Percentiles rank a stretch among this genome's conserved stretches.
phyloP scores from a whole-genome alignment of 1,140 invertebrate species.

The Carposina sasakii region DNA sequence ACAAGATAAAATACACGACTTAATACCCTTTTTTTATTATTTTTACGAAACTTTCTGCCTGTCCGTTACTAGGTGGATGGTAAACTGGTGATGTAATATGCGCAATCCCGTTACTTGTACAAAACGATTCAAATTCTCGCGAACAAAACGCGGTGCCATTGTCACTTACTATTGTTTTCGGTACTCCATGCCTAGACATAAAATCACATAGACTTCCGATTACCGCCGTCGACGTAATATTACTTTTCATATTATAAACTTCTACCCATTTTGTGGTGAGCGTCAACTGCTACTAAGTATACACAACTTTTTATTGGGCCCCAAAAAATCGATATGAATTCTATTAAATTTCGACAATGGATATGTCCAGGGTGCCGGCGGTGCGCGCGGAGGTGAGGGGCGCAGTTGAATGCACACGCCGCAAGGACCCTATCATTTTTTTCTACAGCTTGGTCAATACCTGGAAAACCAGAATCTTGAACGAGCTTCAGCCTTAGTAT shows the following conservation, averaged over 20 bases:
- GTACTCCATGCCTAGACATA: slow-evolving; percentile 4
- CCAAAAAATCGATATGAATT: slow-evolving; percentile 12
- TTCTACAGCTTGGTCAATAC: slow-evolving; percentile 7
- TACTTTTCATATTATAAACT: neutral
- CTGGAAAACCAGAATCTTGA: slow-evolving; percentile 10
- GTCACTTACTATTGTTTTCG: slow-evolving; percentile 3
- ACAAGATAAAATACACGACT: neutral
- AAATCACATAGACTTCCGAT: slow-evolving; percentile 1
- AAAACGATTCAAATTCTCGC: slow-evolving; percentile 1
- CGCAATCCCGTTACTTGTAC: slow-evolving; percentile 1
- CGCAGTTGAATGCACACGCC: slow-evolving; percentile 33
- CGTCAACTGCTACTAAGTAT: slow-evolving; percentile 54
- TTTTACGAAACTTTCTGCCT: neutral
- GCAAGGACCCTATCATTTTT: neutral
- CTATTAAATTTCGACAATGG: neutral
- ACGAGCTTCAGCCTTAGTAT: slow-evolving; percentile 9
- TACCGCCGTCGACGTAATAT: neutral
- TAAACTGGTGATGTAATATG: neutral
- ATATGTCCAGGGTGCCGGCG: slow-evolving; percentile 16
- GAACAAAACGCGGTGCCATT: slow-evolving; percentile 7
- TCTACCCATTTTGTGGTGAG: slow-evolving; percentile 56
- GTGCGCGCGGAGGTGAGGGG: slow-evolving; percentile 43
- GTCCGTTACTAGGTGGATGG: neutral
- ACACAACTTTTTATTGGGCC: slow-evolving; percentile 20
- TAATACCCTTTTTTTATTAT: neutral